Evolutionary conservation across 1,140 invertebrate species (phyloP).

Genomic region (Glomeris maerens): DNA sequence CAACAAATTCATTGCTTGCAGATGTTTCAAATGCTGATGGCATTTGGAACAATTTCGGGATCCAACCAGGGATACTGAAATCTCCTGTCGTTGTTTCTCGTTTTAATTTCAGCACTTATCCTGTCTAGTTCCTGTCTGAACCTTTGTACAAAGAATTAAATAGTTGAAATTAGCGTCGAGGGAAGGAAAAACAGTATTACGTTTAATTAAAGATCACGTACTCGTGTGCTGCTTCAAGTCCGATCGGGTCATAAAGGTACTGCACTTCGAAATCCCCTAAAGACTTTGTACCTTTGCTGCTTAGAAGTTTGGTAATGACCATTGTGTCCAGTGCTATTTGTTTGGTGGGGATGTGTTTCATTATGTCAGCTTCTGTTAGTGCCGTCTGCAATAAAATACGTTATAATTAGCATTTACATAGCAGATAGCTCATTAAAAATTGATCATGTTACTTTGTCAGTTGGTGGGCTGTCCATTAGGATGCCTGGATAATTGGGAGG

Average conservation of each 20-base stretch:
- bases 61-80: no score
- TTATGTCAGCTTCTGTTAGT: constrained; percentile 29
- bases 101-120: no score
- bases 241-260: constrained; percentile 33
- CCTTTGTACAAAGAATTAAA: no score
- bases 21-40: no score
- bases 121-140: no score
- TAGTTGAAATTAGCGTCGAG: no score
- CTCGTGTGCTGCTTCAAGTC: constrained; percentile 32
- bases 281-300: constrained; percentile 32
- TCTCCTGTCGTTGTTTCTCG: no score
- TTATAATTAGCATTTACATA: constrained; percentile 13
- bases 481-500: constrained; percentile 36
- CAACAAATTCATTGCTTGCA: no score
- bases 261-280: constrained; percentile 38
- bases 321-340: constrained; percentile 34
- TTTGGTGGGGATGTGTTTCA: constrained; percentile 30
- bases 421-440: no score
- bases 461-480: constrained; percentile 28
- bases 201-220: constrained; percentile 27
- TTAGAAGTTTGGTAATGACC: constrained; percentile 36
- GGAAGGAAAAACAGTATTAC: no score
- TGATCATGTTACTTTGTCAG: constrained; percentile 32
- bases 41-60: no score
- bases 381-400: no score